Conservation (phyloP, 2,888 invertebrate genomes). For the Myopa tessellatipennis region DNA sequence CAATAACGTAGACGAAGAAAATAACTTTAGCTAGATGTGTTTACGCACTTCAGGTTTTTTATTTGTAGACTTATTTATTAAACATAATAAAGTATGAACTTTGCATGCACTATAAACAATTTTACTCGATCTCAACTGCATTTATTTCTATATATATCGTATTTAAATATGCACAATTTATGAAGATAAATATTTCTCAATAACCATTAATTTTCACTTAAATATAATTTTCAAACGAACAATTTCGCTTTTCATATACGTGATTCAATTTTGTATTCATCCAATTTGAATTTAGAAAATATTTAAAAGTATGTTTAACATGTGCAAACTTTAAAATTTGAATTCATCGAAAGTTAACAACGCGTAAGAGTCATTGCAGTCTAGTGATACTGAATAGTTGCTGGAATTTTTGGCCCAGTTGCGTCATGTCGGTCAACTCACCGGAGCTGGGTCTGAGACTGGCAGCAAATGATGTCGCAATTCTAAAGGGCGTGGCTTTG, state of each 20-base stretch:
- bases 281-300: not conserved
- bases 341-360: not conserved
- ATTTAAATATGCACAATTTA: not conserved
- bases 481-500: not conserved
- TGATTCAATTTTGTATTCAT: not conserved
- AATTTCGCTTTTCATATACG: not conserved
- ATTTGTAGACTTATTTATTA: slow-evolving; percentile 26
- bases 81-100: slow-evolving; percentile 11
- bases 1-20: no score
- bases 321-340: slow-evolving; percentile 8
- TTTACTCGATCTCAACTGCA: slow-evolving; percentile 4
- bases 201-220: not conserved
- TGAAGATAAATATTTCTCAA: not conserved
- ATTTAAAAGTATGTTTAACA: not conserved
- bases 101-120: slow-evolving; percentile 18
- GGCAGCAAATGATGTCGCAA: not conserved
- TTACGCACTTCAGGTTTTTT: slow-evolving; percentile 15
- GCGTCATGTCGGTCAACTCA: not conserved
- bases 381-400: slow-evolving; percentile 9
- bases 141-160: not conserved
- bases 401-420: slow-evolving; percentile 16
- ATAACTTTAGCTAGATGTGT: not conserved
- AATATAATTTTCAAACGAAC: not conserved
- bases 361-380: not conserved
- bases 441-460: not conserved